Conservation (phyloP, 2,888 invertebrate species). For the Sphinx pinastri region DNA sequence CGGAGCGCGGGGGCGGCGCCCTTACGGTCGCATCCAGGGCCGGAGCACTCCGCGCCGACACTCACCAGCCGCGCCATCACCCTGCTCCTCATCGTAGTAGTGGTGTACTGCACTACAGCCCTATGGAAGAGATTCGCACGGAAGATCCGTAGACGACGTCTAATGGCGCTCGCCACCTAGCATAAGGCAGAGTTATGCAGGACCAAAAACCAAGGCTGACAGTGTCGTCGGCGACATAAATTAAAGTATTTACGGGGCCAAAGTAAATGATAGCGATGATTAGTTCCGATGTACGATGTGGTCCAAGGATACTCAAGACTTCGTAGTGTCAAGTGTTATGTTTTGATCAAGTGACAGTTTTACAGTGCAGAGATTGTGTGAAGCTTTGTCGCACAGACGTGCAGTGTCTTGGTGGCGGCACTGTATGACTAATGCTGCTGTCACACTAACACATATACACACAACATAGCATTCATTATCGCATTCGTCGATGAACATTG, state of each 20-base stretch:
- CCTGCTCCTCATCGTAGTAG: conserved; percentile 50
- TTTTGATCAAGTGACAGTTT: not conserved
- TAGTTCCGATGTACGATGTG: not conserved
- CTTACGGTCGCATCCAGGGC: conserved; percentile 45
- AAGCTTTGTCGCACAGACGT: too few species aligned
- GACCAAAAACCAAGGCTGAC: conserved; percentile 31
- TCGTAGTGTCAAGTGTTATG: not conserved
- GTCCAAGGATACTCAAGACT: not conserved
- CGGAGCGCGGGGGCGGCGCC: conserved; percentile 76
- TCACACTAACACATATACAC: too few species aligned
- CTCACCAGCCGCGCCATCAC: conserved; percentile 53
- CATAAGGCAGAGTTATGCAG: conserved; percentile 40
- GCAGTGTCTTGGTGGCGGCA: too few species aligned
- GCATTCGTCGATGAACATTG: too few species aligned
- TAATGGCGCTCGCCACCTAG: conserved; percentile 72
- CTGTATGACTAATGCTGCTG: too few species aligned
- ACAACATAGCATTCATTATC: too few species aligned
- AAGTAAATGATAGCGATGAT: conserved; percentile 26
- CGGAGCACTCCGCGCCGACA: conserved; percentile 49
- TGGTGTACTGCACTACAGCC: conserved; percentile 56
- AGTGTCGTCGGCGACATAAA: conserved; percentile 25
- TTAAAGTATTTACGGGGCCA: conserved; percentile 31
- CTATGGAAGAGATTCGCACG: conserved; percentile 69
- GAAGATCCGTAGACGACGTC: conserved; percentile 62
- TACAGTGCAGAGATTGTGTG: too few species aligned